These are phyloP conservation scores for Morinoia aosen DNA, from an alignment of 2,888 invertebrate genomes.

Conservation along the genomic window DNA sequence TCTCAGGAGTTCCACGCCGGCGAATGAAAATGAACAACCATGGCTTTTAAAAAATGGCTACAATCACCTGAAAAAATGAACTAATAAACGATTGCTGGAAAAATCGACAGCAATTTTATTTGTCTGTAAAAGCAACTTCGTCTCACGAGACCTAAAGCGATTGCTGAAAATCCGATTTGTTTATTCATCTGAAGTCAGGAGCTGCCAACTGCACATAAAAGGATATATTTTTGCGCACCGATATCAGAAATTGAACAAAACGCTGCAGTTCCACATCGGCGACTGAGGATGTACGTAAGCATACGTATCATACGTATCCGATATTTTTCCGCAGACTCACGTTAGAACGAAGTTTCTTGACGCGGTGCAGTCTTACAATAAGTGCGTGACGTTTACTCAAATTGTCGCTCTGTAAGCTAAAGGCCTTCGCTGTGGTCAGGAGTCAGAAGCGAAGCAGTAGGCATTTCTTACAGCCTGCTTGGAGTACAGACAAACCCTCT, in stretches of 20 bases:
- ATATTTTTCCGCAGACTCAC: too few species aligned
- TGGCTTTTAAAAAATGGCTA: background rate
- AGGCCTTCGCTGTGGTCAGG: background rate
- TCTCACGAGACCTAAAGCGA: background rate
- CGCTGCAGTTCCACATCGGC: too few species aligned
- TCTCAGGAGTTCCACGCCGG: background rate
- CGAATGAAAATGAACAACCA: background rate
- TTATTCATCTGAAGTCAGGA: too few species aligned
- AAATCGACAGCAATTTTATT: background rate
- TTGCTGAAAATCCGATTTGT: background rate
- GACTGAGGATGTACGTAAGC: too few species aligned
- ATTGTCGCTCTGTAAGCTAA: background rate
- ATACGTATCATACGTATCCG: too few species aligned
- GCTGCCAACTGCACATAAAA: too few species aligned
- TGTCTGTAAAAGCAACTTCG: background rate
- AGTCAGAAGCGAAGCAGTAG: background rate
- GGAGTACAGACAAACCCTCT: background rate
- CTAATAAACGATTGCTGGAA: background rate
- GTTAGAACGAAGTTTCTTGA: background rate
- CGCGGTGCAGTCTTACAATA: background rate
- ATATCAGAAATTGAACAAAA: too few species aligned
- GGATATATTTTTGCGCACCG: too few species aligned
- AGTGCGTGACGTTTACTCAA: background rate
- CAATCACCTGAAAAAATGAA: background rate
- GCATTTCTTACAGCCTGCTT: background rate